Evolutionary conservation across 2,113 vertebrate species (phyloP).

Genomic region (Lichenostomus cassidix): DNA sequence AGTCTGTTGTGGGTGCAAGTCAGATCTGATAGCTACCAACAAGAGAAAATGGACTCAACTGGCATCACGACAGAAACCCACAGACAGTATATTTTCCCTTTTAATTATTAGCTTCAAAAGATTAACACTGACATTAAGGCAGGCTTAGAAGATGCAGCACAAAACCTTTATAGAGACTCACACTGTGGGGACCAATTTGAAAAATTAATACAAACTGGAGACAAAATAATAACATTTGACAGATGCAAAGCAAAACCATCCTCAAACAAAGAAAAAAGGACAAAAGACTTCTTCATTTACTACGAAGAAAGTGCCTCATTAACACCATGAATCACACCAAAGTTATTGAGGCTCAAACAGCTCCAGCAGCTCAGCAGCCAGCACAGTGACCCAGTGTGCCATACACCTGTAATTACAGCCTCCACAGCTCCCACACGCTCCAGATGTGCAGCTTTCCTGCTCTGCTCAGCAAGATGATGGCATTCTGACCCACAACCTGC

Average conservation of each 20-base stretch:
- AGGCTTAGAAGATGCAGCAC: conserved; percentile 17
- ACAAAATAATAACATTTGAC: conserved; percentile 1
- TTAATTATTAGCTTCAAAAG: conserved; percentile 64
- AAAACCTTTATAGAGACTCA: not conserved
- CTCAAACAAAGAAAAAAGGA: not conserved
- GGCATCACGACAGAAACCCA: not conserved
- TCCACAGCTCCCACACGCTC: not conserved
- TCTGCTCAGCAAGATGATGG: not conserved
- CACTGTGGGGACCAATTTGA: not conserved
- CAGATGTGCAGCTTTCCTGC: not conserved
- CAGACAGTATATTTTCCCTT: conserved; percentile 6
- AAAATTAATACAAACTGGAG: conserved; percentile 19
- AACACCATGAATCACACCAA: not conserved
- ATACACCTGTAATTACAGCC: not conserved
- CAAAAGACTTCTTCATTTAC: not conserved
- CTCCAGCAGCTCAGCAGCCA: not conserved
- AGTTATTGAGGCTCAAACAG: not conserved
- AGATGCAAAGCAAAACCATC: not conserved
- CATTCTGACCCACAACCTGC: not conserved
- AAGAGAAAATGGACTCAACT: not conserved
- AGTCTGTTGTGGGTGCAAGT: conserved; percentile 22
- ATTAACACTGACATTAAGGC: conserved; percentile 19
- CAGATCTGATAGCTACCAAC: not conserved
- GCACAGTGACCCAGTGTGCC: not conserved
- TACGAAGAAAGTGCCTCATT: not conserved